A percentile compares a stretch with the other conserved stretches of the same genome.
These are phyloP conservation scores for Drosophila histrio DNA, from an alignment of 2,888 invertebrate species.

Conservation along the genomic window DNA sequence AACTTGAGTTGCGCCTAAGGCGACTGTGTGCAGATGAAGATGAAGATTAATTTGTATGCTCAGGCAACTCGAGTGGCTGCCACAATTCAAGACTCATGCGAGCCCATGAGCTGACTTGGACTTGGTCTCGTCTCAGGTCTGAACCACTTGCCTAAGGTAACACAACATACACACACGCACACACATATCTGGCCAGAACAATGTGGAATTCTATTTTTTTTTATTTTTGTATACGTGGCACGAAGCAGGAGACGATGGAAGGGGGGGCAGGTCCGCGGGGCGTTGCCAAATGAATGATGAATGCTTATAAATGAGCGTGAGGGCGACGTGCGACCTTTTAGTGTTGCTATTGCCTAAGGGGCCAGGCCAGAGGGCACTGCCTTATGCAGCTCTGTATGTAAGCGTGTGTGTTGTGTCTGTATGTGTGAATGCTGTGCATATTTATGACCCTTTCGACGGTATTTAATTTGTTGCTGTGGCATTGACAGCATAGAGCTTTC, in stretches of 20 bases:
- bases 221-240: conserved; percentile 9
- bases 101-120: conserved; percentile 5
- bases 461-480: conserved; percentile 49
- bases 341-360: conserved; percentile 44
- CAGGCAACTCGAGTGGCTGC: conserved; percentile 45
- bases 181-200: conserved; percentile 37
- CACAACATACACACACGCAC: conserved; percentile 28
- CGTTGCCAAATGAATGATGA: conserved; percentile 73
- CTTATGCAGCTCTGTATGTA: conserved; percentile 21
- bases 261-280: not conserved
- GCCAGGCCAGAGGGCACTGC: conserved; percentile 28
- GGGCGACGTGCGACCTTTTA: conserved; percentile 65
- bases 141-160: conserved; percentile 52
- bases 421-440: conserved; percentile 40
- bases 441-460: conserved; percentile 56
- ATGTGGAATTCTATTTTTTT: conserved; percentile 50
- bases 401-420: not conserved
- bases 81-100: conserved; percentile 38
- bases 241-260: not conserved
- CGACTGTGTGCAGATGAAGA: conserved; percentile 34
- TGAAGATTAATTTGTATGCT: conserved; percentile 72
- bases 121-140: not conserved
- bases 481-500: conserved; percentile 47
- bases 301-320: conserved; percentile 69
- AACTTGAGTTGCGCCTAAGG: conserved; percentile 51